Evolutionary conservation across 2,113 vertebrate genomes (phyloP).

Genomic region (Mystacornis crossleyi): DNA sequence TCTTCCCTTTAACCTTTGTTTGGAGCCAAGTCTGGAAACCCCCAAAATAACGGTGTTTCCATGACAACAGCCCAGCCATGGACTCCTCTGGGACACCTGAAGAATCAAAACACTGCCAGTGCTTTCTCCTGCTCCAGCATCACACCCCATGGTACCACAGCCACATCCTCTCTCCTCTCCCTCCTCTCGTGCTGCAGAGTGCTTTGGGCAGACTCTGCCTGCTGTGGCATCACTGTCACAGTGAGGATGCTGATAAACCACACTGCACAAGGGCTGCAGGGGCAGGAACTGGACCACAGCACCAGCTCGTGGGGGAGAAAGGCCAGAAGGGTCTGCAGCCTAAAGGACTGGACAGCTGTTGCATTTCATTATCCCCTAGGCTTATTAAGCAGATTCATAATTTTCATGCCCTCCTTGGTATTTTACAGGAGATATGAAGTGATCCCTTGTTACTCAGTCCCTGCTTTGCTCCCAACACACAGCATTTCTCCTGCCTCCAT

Average conservation of each 20-base stretch:
- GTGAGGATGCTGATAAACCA: fast-evolving
- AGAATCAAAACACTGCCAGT: neutral
- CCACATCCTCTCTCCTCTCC: neutral
- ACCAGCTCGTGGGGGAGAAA: neutral
- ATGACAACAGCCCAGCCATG: neutral
- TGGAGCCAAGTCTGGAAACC: neutral
- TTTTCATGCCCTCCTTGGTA: neutral
- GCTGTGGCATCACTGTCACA: neutral
- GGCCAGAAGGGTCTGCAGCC: neutral
- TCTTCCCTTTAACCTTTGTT: neutral
- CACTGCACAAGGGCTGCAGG: fast-evolving
- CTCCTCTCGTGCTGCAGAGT: fast-evolving
- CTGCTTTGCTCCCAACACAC: neutral
- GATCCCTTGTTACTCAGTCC: neutral
- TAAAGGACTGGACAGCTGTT: neutral
- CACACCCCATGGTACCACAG: fast-evolving
- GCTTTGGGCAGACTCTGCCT: neutral
- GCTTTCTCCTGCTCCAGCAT: neutral
- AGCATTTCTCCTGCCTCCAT: neutral
- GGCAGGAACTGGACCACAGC: neutral
- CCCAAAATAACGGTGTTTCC: neutral
- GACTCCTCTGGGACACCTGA: neutral
- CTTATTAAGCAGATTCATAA: neutral
- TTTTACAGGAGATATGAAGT: neutral
- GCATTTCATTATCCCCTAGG: neutral